These are phyloP conservation scores for Pyrochroa serraticornis DNA, from an alignment of 2,888 invertebrate genomes.

Conservation along the genomic window DNA sequence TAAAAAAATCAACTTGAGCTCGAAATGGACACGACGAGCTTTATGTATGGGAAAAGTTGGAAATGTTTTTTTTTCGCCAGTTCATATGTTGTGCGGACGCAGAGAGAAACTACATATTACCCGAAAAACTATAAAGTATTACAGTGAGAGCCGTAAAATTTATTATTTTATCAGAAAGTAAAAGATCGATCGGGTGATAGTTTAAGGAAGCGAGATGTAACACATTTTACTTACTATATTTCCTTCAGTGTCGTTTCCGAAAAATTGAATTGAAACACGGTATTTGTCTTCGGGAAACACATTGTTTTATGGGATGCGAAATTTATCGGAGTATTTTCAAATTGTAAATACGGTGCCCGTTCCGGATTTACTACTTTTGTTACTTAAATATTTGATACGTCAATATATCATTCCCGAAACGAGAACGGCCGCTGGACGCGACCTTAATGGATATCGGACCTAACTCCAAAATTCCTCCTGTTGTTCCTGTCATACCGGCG, in stretches of 20 bases:
- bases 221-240: slow-evolving; percentile 22
- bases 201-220: slow-evolving; percentile 20
- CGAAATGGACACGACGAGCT: slow-evolving; percentile 2
- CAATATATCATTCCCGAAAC: background rate
- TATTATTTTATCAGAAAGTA: slow-evolving; percentile 27
- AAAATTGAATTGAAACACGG: slow-evolving; percentile 24
- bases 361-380: slow-evolving; percentile 24
- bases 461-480: background rate
- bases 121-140: slow-evolving; percentile 12
- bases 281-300: slow-evolving; percentile 21
- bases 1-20: background rate
- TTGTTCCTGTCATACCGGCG: too few relatives aligned
- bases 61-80: slow-evolving; percentile 1
- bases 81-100: background rate
- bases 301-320: slow-evolving; percentile 20
- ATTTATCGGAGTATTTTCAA: slow-evolving; percentile 25
- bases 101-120: slow-evolving; percentile 10
- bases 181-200: slow-evolving; percentile 20
- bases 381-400: slow-evolving; percentile 8
- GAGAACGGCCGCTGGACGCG: background rate
- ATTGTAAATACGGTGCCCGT: slow-evolving; percentile 26
- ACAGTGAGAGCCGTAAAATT: slow-evolving; percentile 18
- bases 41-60: slow-evolving; percentile 7
- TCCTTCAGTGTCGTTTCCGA: slow-evolving; percentile 12
- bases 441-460: slow-evolving; percentile 1